phyloP scores from a whole-genome alignment of 2,888 invertebrate species.

The Drosophila subquinaria region DNA sequence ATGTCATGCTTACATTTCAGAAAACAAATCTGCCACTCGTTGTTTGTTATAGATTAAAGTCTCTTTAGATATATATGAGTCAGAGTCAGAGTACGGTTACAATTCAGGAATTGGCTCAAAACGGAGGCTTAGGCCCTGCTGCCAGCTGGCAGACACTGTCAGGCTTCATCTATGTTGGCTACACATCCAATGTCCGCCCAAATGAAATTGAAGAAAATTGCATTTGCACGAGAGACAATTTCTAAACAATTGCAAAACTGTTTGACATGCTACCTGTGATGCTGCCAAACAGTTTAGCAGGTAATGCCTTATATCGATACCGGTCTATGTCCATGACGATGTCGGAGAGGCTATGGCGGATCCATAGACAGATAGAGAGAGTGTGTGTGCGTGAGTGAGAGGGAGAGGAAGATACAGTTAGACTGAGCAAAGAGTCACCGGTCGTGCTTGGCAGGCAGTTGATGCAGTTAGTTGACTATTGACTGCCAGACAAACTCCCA shows the following conservation, averaged over 20 bases:
- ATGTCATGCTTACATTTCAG: conserved; percentile 75
- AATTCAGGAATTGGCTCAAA: conserved; percentile 39
- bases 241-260: conserved; percentile 83
- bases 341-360: conserved; percentile 6
- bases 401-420: conserved; percentile 7
- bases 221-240: conserved; percentile 81
- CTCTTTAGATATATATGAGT: conserved; percentile 48
- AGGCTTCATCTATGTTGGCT: conserved; percentile 32
- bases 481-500: conserved; percentile 64
- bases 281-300: conserved; percentile 82
- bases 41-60: conserved; percentile 75
- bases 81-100: conserved; percentile 22
- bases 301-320: conserved; percentile 82
- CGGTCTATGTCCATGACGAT: conserved; percentile 42
- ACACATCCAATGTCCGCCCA: conserved; percentile 69
- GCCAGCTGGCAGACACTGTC: conserved; percentile 63
- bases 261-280: conserved; percentile 77
- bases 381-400: conserved; percentile 8
- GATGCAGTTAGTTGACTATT: conserved; percentile 77
- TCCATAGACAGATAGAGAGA: conserved; percentile 10
- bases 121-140: conserved; percentile 20
- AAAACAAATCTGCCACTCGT: conserved; percentile 75
- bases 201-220: conserved; percentile 82
- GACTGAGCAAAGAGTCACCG: conserved; percentile 41
- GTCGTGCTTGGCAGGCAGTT: conserved; percentile 69